These are phyloP conservation scores for Phasianus colchicus DNA, from an alignment of 2,113 vertebrate species.

Conservation along the genomic window DNA sequence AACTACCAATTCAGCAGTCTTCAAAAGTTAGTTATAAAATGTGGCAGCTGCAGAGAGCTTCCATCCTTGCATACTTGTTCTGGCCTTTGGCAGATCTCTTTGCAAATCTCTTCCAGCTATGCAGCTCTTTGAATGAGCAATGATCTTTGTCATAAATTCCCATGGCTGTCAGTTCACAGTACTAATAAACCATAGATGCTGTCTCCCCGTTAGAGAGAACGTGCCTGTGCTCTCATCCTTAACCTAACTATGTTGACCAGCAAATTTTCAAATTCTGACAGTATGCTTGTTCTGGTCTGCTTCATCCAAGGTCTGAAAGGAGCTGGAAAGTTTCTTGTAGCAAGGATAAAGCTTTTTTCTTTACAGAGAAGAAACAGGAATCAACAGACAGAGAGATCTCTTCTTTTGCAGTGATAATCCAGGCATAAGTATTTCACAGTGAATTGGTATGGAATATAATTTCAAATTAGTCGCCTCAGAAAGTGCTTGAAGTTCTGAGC, in stretches of 20 bases:
- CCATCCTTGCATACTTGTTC: background rate
- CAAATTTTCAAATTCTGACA: background rate
- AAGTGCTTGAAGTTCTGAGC: background rate
- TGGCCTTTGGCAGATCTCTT: background rate
- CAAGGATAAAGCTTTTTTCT: background rate
- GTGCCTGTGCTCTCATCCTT: background rate
- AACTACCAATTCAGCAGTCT: background rate
- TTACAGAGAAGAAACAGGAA: background rate
- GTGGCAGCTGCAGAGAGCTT: background rate
- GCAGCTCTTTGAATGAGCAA: background rate
- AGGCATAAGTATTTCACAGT: rapidly evolving
- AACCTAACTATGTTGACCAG: background rate
- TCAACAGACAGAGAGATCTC: background rate
- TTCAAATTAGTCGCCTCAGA: background rate
- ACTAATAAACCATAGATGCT: background rate
- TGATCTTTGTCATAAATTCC: background rate
- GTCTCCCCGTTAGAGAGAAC: background rate
- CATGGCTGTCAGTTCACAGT: background rate
- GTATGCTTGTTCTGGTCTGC: background rate
- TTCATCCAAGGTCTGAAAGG: background rate
- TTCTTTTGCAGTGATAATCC: background rate
- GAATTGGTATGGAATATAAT: background rate
- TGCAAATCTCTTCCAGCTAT: background rate
- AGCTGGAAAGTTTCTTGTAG: background rate
- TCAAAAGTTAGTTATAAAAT: background rate